Evolutionary conservation across 2,797 vertebrate species (phyloP).

Genomic region (Tarsius wallacei): DNA sequence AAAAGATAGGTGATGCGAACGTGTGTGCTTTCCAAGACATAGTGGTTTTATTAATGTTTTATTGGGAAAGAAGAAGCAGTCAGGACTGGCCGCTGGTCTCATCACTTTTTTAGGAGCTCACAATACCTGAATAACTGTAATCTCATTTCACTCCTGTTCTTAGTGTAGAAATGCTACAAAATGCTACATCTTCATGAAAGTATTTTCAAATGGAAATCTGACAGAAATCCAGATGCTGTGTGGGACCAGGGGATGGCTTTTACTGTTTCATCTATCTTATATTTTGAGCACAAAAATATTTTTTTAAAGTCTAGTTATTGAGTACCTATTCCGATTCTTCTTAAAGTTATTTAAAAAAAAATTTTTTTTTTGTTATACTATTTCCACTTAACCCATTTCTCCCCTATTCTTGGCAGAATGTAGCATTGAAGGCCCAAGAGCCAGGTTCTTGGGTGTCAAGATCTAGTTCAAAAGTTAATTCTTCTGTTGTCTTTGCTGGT

Average conservation of each 20-base stretch:
- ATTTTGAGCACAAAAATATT: neutral
- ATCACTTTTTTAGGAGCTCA: neutral
- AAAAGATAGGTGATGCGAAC: conserved; percentile 49
- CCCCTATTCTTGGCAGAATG: neutral
- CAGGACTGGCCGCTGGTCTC: neutral
- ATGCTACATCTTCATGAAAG: neutral
- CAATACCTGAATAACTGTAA: neutral
- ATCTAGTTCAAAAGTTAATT: conserved; percentile 13
- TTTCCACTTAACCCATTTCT: neutral
- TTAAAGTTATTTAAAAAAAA: conserved; percentile 1
- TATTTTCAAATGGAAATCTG: conserved; percentile 42
- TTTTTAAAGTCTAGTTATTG: neutral
- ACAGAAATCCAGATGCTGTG: conserved; percentile 27
- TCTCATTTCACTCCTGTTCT: conserved; percentile 32
- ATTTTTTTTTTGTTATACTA: neutral
- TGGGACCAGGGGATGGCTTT: neutral
- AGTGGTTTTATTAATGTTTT: conserved; percentile 56
- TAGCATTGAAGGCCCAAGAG: neutral
- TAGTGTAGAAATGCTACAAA: conserved; percentile 36
- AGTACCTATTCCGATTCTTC: conserved; percentile 1
- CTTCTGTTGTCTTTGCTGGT: neutral
- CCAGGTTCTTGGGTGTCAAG: neutral
- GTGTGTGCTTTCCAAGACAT: conserved; percentile 37
- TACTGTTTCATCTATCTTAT: neutral
- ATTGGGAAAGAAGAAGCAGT: conserved; percentile 45